phyloP scores from a whole-genome alignment of 2,888 invertebrate species.

The Caenorhabditis afra region DNA sequence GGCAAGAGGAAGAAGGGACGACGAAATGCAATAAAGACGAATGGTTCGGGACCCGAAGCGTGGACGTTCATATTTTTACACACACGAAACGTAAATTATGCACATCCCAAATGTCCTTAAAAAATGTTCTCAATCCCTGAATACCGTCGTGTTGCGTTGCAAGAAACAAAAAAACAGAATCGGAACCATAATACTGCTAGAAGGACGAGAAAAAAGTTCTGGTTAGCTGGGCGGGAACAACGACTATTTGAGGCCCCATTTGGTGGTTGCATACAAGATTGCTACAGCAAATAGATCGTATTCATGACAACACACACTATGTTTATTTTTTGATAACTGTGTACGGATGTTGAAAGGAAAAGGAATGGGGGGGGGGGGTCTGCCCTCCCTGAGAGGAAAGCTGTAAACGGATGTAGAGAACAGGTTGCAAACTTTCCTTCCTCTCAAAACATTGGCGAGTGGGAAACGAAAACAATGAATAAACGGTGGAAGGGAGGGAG shows the following conservation, averaged over 20 bases:
- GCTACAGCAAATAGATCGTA: slow-evolving; percentile 39
- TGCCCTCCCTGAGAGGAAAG: background rate
- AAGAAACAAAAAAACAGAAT: no score
- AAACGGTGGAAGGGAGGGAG: slow-evolving; percentile 1
- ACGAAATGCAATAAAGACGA: slow-evolving; percentile 48
- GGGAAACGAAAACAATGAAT: slow-evolving; percentile 32
- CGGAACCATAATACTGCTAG: no score
- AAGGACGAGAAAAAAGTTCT: no score
- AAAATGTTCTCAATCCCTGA: no score
- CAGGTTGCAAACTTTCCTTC: slow-evolving; percentile 27
- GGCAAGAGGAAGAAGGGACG: slow-evolving; percentile 12
- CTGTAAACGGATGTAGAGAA: slow-evolving; percentile 4
- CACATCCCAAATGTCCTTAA: no score
- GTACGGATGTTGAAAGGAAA: slow-evolving; percentile 14
- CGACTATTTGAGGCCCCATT: background rate
- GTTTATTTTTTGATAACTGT: slow-evolving; percentile 56
- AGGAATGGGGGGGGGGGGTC: no score
- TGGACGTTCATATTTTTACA: slow-evolving; percentile 42
- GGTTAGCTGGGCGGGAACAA: slow-evolving; percentile 12
- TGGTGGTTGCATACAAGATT: background rate
- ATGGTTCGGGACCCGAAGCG: slow-evolving; percentile 25
- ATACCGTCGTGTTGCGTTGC: no score
- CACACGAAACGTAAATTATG: background rate
- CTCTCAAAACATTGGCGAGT: slow-evolving; percentile 32
- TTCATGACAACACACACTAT: slow-evolving; percentile 40